phyloP scores from a whole-genome alignment of 2,797 vertebrate genomes.

The Myotis daubentonii region DNA sequence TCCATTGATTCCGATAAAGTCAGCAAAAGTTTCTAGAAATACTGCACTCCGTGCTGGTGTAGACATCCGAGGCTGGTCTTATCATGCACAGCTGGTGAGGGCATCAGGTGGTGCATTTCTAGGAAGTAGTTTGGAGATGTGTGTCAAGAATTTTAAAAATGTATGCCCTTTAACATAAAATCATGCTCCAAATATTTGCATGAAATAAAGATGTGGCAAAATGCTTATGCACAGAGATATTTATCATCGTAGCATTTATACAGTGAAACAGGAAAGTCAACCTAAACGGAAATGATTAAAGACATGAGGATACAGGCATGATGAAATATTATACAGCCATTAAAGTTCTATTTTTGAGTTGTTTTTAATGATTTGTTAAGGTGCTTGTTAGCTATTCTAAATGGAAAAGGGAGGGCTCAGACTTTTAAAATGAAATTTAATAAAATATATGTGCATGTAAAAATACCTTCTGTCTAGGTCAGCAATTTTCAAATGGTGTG shows the following conservation, averaged over 20 bases:
- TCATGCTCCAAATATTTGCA: not conserved
- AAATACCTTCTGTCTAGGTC: not conserved
- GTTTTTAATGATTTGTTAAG: constrained; percentile 25
- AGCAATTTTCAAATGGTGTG: not conserved
- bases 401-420: not conserved
- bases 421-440: constrained; percentile 7
- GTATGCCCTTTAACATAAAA: not conserved
- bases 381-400: not conserved
- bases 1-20: not conserved
- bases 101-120: not conserved
- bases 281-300: not conserved
- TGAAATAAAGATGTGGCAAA: constrained; percentile 29
- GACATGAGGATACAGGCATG: not conserved
- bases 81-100: not conserved
- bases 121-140: not conserved
- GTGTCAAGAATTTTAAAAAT: not conserved
- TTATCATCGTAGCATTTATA: constrained; percentile 30
- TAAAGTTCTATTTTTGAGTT: constrained; percentile 26
- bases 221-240: not conserved
- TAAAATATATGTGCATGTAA: not conserved
- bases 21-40: constrained; percentile 28
- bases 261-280: constrained; percentile 1
- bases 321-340: not conserved
- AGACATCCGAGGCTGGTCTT: not conserved
- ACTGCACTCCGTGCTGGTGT: not conserved